Base-by-base conservation (phyloP, 30 jellyfish, hydroid and myxozoan genomes). In the Aurelia sp. region DNA sequence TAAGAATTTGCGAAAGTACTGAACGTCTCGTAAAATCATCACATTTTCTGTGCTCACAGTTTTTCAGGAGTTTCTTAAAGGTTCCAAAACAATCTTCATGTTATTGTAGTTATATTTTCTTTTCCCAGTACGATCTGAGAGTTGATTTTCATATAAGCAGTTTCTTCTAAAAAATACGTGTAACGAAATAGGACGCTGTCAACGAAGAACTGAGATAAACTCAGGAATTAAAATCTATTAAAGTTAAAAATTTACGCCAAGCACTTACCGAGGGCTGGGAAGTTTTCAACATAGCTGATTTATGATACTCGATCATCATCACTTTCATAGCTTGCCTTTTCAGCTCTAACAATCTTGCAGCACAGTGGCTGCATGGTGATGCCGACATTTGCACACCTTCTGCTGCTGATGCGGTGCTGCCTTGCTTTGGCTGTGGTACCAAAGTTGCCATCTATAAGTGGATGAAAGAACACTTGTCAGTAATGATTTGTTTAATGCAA, bases 321-420 rank as follows among this genome's bases (percentile, higher is more conserved):
- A 73, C 64, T 76, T 90, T 95, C 91, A 95, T 73, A 41, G 99
- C 98, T 76, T 95, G 99, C 71, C 98, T 81, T 58, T 87, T 90
- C 88, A 90, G 80, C 81, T 90, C 99, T 20, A 84, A 24, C 27
- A 95, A 82, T 52, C 99, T 84, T 35, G 91, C 88, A 10, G 90
- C 83, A 84, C 99, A 95, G 50, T 71, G 91, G 72, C 80, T 40
- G 88, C 97, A 91, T 58, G 81, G 87, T 41, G 81, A n/a, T 55
- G 79, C 61, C 48, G 93, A 41, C 74, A 66, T 63, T 74, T 71
- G 81, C 69, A 12, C 35, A 11, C 67, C 84, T 5, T 84, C 93
- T 65, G 73, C 65, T n/a, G 93, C 74, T 58, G 84, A 24, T 58
- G 24, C 67, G 67, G 17, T 58, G 82, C 76, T 35, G 74, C 93